These are phyloP conservation scores for Drosophila engyochracea DNA, from an alignment of 2,888 invertebrate genomes.

Conservation along the genomic window DNA sequence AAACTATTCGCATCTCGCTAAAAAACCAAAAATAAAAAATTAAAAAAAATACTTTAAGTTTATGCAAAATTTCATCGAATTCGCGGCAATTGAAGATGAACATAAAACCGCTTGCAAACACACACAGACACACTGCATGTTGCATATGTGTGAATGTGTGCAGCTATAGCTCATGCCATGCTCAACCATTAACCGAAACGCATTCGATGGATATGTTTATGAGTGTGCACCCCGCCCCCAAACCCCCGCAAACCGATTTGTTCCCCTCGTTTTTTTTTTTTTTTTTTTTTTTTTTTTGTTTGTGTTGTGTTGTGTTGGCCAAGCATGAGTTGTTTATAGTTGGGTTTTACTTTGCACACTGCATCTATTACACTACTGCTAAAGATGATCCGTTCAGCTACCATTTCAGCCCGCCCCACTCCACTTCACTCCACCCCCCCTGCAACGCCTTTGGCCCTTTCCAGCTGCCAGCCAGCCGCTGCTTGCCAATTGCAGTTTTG, in stretches of 20 bases:
- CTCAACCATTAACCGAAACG: conserved; percentile 34
- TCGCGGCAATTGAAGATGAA: conserved; percentile 17
- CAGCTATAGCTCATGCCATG: conserved; percentile 11
- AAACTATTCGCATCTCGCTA: not conserved
- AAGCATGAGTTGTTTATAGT: conserved; percentile 56
- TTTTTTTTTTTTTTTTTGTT: not conserved
- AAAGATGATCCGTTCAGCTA: conserved; percentile 53
- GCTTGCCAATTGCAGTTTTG: conserved; percentile 53
- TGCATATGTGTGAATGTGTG: not conserved
- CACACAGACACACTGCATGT: not conserved
- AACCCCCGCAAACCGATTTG: not conserved
- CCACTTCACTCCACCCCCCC: no score
- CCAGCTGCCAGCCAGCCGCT: not conserved
- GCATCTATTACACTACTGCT: conserved; percentile 39
- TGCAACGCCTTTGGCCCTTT: not conserved
- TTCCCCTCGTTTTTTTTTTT: not conserved
- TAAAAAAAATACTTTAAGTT: not conserved
- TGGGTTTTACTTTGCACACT: conserved; percentile 24
- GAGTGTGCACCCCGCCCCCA: conserved; percentile 8
- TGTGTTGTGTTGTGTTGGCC: conserved; percentile 8
- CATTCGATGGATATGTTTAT: conserved; percentile 61
- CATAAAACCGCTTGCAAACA: conserved; percentile 6
- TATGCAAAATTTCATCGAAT: conserved; percentile 36
- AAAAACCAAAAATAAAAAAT: not conserved
- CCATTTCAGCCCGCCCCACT: not conserved